Conservation (phyloP, 2,113 vertebrate species). For the Coptodon bakossiorum region DNA sequence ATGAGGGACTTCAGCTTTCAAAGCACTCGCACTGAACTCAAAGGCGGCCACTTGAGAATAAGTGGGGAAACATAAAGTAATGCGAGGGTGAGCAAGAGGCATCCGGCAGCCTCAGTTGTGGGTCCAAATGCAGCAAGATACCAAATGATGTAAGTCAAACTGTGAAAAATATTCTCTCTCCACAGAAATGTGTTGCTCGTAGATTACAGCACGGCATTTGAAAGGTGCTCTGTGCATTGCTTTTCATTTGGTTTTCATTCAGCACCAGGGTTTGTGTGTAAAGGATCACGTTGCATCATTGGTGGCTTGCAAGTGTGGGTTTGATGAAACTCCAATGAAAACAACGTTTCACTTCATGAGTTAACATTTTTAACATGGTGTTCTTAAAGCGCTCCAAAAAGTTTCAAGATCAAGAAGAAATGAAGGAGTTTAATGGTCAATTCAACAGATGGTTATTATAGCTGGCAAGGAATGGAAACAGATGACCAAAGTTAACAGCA, state of each 20-base stretch:
- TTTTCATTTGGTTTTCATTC: not conserved
- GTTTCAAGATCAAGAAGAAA: not conserved
- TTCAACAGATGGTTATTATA: not conserved
- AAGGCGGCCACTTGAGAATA: not conserved
- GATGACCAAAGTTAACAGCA: not conserved
- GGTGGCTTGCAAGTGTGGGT: not conserved
- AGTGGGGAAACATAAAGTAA: not conserved
- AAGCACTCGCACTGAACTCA: not conserved
- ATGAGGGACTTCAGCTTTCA: not conserved
- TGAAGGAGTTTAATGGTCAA: not conserved
- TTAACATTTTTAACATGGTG: not conserved
- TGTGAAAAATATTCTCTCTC: not conserved
- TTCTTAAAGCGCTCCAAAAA: not conserved
- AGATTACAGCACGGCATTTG: not conserved
- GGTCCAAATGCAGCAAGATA: not conserved
- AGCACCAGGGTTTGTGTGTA: not conserved
- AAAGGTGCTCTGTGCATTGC: not conserved
- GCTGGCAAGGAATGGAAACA: accelerated
- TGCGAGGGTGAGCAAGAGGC: not conserved
- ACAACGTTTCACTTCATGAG: not conserved
- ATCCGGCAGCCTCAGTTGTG: not conserved
- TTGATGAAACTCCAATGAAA: not conserved
- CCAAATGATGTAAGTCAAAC: not conserved
- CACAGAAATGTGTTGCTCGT: not conserved
- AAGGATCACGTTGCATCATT: not conserved